Percentiles rank a stretch among this genome's conserved stretches.
These are phyloP conservation scores for Bubalus kerabau DNA, from an alignment of 2,113 vertebrate species.

Conservation along the genomic window DNA sequence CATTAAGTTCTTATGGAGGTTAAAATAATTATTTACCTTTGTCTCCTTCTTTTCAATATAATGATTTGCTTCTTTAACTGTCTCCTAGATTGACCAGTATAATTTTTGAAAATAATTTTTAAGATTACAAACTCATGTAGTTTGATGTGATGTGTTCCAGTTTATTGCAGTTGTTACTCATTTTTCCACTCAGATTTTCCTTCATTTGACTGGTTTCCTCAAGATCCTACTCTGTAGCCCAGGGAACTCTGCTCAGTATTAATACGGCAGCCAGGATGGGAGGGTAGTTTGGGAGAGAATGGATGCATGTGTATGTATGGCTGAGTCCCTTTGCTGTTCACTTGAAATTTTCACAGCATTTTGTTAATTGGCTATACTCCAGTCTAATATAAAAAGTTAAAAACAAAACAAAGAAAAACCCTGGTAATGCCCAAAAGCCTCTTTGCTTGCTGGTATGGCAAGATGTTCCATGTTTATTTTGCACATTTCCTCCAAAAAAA, in stretches of 20 bases:
- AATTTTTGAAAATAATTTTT: neutral
- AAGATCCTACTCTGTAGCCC: neutral
- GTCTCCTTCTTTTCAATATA: neutral
- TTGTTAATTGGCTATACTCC: neutral
- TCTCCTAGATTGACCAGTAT: neutral
- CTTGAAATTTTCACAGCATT: neutral
- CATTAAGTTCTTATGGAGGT: neutral
- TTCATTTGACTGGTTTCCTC: neutral
- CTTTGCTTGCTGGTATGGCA: neutral
- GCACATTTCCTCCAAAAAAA: neutral
- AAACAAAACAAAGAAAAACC: neutral
- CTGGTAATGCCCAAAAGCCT: neutral
- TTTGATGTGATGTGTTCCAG: neutral
- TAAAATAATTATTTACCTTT: neutral
- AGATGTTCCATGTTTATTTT: neutral
- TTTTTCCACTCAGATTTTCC: neutral
- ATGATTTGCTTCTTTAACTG: neutral
- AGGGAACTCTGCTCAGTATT: neutral
- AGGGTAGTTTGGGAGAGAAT: neutral
- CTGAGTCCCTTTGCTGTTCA: neutral
- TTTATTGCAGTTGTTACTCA: neutral
- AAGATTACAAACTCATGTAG: neutral
- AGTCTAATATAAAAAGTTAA: neutral
- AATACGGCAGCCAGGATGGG: neutral
- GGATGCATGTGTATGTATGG: neutral